phyloP scores from a whole-genome alignment of 2,888 invertebrate species.

The Exocentrus adspersus region DNA sequence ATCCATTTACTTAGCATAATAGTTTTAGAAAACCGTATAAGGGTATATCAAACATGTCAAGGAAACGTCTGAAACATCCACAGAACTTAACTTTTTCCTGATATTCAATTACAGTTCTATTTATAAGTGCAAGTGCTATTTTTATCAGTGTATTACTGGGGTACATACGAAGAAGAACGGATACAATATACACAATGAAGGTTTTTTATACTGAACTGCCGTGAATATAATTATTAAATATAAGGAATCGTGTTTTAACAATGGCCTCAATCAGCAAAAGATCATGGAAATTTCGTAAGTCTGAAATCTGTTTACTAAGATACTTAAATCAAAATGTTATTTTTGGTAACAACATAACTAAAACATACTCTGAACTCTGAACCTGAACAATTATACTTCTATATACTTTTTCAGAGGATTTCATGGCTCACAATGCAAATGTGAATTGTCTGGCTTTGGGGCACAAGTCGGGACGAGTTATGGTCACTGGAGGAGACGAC shows the following conservation, averaged over 20 bases:
- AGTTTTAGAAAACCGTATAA: conserved; percentile 49
- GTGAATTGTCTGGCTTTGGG: conserved; percentile 91
- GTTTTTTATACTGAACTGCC: conserved; percentile 55
- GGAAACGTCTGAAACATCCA: conserved; percentile 49
- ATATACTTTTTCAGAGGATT: conserved; percentile 75
- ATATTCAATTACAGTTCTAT: conserved; percentile 40
- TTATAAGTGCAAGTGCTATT: conserved; percentile 46
- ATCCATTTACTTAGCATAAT: conserved; percentile 6
- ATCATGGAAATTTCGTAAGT: conserved; percentile 88
- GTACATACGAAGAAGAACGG: conserved; percentile 31
- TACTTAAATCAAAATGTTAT: too few relatives aligned
- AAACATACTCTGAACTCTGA: too few relatives aligned
- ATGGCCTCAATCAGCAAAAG: conserved; percentile 67
- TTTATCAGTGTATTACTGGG: conserved; percentile 38
- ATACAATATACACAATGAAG: conserved; percentile 56
- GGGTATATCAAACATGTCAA: conserved; percentile 55
- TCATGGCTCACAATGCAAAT: conserved; percentile 86
- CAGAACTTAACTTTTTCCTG: conserved; percentile 39
- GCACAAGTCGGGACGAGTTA: conserved; percentile 89
- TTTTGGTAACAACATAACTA: too few relatives aligned
- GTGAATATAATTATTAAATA: conserved; percentile 47
- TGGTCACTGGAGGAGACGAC: conserved; percentile 96
- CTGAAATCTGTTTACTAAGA: background rate
- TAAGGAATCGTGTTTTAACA: conserved; percentile 38
- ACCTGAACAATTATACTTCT: background rate